Percentiles rank a stretch among this genome's conserved stretches.
Evolutionary conservation across 2,888 invertebrate genomes (phyloP).

Genomic region (Notodonta ziczac): DNA sequence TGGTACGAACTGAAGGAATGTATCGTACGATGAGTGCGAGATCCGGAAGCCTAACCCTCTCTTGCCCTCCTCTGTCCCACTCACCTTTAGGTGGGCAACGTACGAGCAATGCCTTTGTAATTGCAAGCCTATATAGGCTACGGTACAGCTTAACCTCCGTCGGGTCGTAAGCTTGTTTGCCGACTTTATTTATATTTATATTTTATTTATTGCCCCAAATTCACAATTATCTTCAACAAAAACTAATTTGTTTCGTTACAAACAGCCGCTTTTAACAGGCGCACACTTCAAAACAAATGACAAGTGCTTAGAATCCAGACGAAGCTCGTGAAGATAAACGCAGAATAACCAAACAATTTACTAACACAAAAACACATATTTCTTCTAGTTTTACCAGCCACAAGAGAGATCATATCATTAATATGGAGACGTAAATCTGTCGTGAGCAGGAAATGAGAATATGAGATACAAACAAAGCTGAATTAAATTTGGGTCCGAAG

Average conservation of each 20-base stretch:
- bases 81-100: too few species aligned
- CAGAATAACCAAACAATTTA: conserved; percentile 12
- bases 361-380: conserved; percentile 42
- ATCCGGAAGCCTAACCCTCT: too few species aligned
- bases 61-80: too few species aligned
- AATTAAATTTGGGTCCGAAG: conserved; percentile 23
- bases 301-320: conserved; percentile 11
- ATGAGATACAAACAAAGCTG: conserved; percentile 38
- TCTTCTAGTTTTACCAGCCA: conserved; percentile 32
- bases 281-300: conserved; percentile 6
- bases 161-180: too few species aligned
- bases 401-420: conserved; percentile 48
- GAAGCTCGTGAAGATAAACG: conserved; percentile 16
- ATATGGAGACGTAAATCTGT: conserved; percentile 50
- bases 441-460: conserved; percentile 29
- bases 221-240: background rate
- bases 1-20: too few species aligned
- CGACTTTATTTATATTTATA: background rate
- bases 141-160: too few species aligned
- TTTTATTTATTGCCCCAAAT: too few species aligned
- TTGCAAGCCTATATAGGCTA: too few species aligned
- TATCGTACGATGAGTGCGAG: too few species aligned
- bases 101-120: too few species aligned
- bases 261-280: conserved; percentile 7
- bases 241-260: conserved; percentile 12